Evolutionary conservation across 2,797 vertebrate genomes (phyloP), one percentile per base, ranked within the genome.

Genomic region (Bovichtus diacanthus): DNA sequence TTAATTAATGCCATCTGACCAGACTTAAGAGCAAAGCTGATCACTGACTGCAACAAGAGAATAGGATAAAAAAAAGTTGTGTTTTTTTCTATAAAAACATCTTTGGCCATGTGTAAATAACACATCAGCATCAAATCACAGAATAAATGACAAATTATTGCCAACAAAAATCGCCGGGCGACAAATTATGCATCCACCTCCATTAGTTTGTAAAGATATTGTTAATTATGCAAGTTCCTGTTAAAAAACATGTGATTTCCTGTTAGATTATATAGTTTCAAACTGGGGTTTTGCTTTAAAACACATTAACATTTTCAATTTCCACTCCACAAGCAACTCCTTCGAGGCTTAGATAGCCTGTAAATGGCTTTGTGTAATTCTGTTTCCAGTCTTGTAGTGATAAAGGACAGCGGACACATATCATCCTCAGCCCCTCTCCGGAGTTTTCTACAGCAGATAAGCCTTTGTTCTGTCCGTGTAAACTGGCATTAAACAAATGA

Each of bases 401-500:
- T 55, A 68, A 63, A 81, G 46, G 29, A 59, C 39, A 74, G 36
- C 53, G 67, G 43, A 70, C 53, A 69, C 29, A 73, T 65, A 23
- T 66, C 39, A 46, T 49, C 61, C 64, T 69, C 50, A 23, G 23
- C 13, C n/a, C 9, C 23, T 68, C 5, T 70, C 41, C 68, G 71
- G 38, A 56, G 41, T 44, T 60, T 29, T 21, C 31, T 64, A 36
- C 56, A 62, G 36, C 50, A 70, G 51, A 70, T 49, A 64, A 34
- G 12, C 36, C 36, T 84, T 70, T 80, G 60, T 81, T 81, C 72
- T 78, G 46, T 78, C 53, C 2, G 19, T 76, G 64, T 76, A 72
- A 81, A 83, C 72, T 56, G 27, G 59, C 64, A 72, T 83, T 59
- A 69, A 80, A 38, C 65, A 78, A 78, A 82, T 90, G 68, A 87